A percentile compares a stretch with the other conserved stretches of the same genome.
phyloP scores from a whole-genome alignment of 2,113 vertebrate species.

The Apistogramma diplotaenia region DNA sequence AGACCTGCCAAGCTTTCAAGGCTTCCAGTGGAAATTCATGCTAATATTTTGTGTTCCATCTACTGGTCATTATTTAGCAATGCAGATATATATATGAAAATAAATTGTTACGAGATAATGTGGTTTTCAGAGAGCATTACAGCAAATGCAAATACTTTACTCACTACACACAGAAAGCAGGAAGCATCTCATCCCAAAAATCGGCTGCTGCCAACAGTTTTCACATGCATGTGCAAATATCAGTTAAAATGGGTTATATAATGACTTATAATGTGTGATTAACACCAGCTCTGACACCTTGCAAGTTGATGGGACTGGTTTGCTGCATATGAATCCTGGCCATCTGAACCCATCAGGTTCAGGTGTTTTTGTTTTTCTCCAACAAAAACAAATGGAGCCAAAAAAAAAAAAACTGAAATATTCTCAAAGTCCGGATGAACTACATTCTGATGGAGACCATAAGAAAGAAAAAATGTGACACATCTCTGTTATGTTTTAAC shows the following conservation, averaged over 20 bases:
- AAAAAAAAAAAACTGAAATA: no score
- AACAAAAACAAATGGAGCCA: neutral
- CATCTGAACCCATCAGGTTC: neutral
- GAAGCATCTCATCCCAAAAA: neutral
- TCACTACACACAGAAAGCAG: neutral
- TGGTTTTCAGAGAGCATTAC: neutral
- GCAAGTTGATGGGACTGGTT: neutral
- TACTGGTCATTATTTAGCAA: neutral
- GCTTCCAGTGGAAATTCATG: neutral
- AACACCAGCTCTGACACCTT: neutral
- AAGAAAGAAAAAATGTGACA: constrained; percentile 6
- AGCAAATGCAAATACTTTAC: neutral
- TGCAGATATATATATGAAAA: neutral
- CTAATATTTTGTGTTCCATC: neutral
- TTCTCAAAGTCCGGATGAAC: neutral
- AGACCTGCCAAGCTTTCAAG: neutral
- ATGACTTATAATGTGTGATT: neutral
- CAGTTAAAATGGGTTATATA: neutral
- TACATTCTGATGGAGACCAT: neutral
- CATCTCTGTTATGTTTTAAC: neutral
- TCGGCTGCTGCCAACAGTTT: no score
- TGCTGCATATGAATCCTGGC: neutral
- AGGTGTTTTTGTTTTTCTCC: neutral
- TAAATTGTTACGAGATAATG: neutral
- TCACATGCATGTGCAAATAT: neutral